Percentiles rank a stretch among this genome's conserved stretches.
phyloP scores from a whole-genome alignment of 30 jellyfish, hydroid and myxozoan species.

The Rhopilema esculentum region DNA sequence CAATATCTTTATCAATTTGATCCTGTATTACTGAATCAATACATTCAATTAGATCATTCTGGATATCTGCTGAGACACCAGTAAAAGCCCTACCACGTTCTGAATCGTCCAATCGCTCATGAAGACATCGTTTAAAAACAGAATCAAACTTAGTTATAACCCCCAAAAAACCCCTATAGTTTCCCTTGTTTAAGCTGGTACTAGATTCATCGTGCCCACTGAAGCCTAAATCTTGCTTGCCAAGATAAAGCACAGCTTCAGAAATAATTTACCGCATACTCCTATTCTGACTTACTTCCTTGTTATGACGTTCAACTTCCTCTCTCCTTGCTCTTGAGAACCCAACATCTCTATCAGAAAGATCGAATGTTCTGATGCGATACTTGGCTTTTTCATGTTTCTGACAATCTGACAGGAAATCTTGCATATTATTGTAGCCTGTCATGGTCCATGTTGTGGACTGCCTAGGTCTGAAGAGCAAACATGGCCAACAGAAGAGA shows the following conservation, averaged over 20 bases:
- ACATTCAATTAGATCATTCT: constrained; percentile 48
- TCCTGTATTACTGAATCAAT: constrained; percentile 25
- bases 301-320: not conserved
- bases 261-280: not conserved
- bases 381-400: constrained; percentile 36
- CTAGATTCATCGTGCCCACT: constrained; percentile 13
- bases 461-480: constrained; percentile 34
- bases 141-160: not conserved
- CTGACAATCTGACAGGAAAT: constrained; percentile 29
- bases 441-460: constrained; percentile 42
- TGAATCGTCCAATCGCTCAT: not conserved
- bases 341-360: constrained; percentile 28
- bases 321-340: constrained; percentile 53
- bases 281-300: constrained; percentile 62
- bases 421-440: constrained; percentile 46
- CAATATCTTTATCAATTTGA: constrained; percentile 16
- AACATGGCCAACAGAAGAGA: constrained; percentile 57
- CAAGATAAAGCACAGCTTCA: constrained; percentile 35
- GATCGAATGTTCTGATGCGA: constrained; percentile 31
- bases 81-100: constrained; percentile 19
- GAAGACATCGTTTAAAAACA: not conserved
- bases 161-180: not conserved
- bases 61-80: constrained; percentile 55
- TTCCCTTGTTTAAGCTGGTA: not conserved
- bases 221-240: constrained; percentile 34